Base-by-base conservation (phyloP, 2,888 invertebrate genomes). In the Dicycla oo region DNA sequence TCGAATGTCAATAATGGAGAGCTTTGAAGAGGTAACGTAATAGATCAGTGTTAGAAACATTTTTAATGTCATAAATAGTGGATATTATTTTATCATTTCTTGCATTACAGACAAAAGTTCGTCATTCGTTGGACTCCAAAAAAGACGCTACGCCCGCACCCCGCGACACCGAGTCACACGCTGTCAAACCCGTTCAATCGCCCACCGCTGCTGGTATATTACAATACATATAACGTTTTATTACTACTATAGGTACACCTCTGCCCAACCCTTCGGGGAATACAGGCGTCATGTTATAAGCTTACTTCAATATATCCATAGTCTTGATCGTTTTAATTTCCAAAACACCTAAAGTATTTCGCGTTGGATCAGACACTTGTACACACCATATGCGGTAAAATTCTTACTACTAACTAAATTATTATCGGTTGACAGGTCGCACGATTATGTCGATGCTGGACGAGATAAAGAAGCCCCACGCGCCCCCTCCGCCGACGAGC, bases 1-100 rank as follows among this genome's bases (percentile, higher is more conserved):
- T 86, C 92, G 95, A 83, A 93, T 95, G 90, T 93, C 95, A 2
- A 91, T 95, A 40, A 78, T 94, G 65, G 96, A 96, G 83, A 95
- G 89, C 78, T 93, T 93, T 74, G 96, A 96, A 79, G 95, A 95
- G 93, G 95, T 95, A 82, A 74, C 1, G 58, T 40, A 18, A 45
- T 7, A 18, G 20, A 47, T 43, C 7, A 30, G n/a, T 43, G 0
- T 38, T 49, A 23, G 7, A 18, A 57, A n/a, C n/a, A 38, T 40
- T 23, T 20, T 53, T n/a, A n/a, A 13, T 43, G 18, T 45, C 20
- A 5, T 40, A 15, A 15, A 38, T 45, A 8, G 3, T 20, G 1
- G 11, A 30, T 13, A 66, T 34, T 43, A 49, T 49, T 13, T n/a
- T 13, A 66, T 18, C 0, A 30, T 26, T 13, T 47, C 6, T 40